Conservation (phyloP, 2,113 vertebrate genomes). For the Hiodon alosoides region DNA sequence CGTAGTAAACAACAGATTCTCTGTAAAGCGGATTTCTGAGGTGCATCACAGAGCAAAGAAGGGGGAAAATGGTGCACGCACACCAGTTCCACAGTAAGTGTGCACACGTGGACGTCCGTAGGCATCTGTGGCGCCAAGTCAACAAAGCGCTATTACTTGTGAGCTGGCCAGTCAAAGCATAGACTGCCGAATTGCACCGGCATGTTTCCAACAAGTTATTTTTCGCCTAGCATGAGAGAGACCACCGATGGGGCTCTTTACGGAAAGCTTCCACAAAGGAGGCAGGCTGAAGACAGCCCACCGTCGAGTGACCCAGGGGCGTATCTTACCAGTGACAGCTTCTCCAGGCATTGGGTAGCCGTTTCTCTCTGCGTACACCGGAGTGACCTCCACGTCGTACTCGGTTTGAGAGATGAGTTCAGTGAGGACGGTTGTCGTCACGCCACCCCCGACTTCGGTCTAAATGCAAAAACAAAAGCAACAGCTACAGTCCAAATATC, state of each 20-base stretch:
- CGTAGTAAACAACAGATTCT: not conserved
- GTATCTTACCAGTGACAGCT: slow-evolving; percentile 74
- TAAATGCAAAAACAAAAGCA: slow-evolving; percentile 41
- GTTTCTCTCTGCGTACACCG: slow-evolving; percentile 76
- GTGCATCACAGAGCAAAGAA: no score
- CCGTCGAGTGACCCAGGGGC: not conserved
- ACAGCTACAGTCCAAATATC: not conserved
- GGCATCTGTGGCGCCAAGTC: no score
- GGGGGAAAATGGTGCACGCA: no score
- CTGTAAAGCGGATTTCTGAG: not conserved
- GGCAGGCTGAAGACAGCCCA: no score
- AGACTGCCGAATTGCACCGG: no score
- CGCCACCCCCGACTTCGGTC: slow-evolving; percentile 78
- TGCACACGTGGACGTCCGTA: no score
- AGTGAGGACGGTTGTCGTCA: slow-evolving; percentile 65
- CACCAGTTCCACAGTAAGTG: no score
- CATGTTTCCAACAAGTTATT: no score
- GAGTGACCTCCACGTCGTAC: slow-evolving; percentile 76
- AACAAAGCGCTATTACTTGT: no score
- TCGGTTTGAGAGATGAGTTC: slow-evolving; percentile 83
- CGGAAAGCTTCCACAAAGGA: not conserved
- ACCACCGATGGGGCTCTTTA: not conserved
- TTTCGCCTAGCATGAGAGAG: no score
- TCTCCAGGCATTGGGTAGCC: slow-evolving; percentile 65
- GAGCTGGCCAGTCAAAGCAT: no score